Base-by-base conservation (phyloP, 92 coral and sea anemone species). In the Epizoanthus scotinus region DNA sequence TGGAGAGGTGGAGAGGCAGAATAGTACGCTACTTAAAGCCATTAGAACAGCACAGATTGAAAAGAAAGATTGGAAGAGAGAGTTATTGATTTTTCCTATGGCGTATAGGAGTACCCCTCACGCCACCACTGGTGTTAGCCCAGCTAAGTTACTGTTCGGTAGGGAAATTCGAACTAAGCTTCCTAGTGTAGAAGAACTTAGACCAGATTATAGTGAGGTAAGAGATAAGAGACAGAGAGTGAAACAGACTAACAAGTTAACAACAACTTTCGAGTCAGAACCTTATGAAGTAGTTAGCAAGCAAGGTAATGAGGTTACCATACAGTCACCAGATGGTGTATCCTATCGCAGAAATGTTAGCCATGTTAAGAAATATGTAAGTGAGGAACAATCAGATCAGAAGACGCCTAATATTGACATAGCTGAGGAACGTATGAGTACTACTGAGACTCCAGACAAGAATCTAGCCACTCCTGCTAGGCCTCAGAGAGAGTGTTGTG, bases 1-100 rank as follows among this genome's bases (percentile, higher is more conserved):
- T 52, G 87, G 87, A 7, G 83, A 84, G 54, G 83, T 84, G 0
- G 83, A 84, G 77, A 75, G 83, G 27, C 83, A 84, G 52, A 84
- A 84, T 34, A 60, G 71, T 25, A 74, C 79, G 21, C 79, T 78
- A 26, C 22, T 78, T 50, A 85, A 70, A 59, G 56, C 63, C 56
- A 66, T 68, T 8, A 53, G 50, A 73, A 66, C 78, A 50, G 84
- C 84, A 21, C 88, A 84, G 64, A 84, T 78, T 19, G 84, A 85
- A 69, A 58, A 50, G 28, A 57, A 49, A 8, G 63, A 77, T 78
- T 84, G 87, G 84, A 57, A 9, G 60, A 84, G 68, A 21, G 83
- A 84, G 29, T 53, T 77, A 34, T 24, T 53, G n/a, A 74, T 50
- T 42, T 65, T 62, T 68, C 56, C 56, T 53, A 67, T 31, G 44